Base-by-base conservation (phyloP, 2,113 vertebrate species). In the Telmatochromis bifrenatus region DNA sequence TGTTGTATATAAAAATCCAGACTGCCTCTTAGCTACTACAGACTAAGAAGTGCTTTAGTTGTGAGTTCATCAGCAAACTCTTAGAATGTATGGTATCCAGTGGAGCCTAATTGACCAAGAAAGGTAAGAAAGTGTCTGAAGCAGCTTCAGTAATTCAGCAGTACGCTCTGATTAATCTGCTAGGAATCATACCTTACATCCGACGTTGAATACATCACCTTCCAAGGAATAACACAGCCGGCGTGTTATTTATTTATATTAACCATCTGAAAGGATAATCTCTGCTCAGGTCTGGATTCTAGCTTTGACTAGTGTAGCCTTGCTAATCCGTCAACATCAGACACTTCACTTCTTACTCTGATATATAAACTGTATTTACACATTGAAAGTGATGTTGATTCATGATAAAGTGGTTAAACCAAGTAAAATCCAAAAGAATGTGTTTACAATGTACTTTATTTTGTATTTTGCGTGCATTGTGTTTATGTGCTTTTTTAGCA, bases 1-100 rank as follows among this genome's bases (percentile, higher is more conserved):
- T 87, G 73, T 85, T 96, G 94, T 95, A 96, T 85, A 93, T 92
- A 94, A 47, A 83, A 90, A 87, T 81, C 79, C 77, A 91, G 84
- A 91, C 90, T 90, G 88, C 91, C 88, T 84, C 90, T 86, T 56
- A 85, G 47, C 55, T 80, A 54, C 70, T 62, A n/a, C 21, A 83
- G 83, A 92, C 84, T 88, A 82, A 58, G 49, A 95, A 91, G 93
- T 94, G 94, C 92, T 95, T 93, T 92, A 92, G 88, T 33, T 82
- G 62, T 91, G 89, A 88, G 86, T 88, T 89, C 26, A 80, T 42
- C 4, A 7, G 28, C 82, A 87, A 85, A 80, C 77, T 56, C 53
- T 70, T 84, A 94, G 92, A 93, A 95, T 93, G 94, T 93, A 93
- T 79, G 82, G 79, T 54, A 83, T 86, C 77, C 35, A 56, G 79